phyloP scores from a whole-genome alignment of 1,140 invertebrate species.

The Grapholita molesta region DNA sequence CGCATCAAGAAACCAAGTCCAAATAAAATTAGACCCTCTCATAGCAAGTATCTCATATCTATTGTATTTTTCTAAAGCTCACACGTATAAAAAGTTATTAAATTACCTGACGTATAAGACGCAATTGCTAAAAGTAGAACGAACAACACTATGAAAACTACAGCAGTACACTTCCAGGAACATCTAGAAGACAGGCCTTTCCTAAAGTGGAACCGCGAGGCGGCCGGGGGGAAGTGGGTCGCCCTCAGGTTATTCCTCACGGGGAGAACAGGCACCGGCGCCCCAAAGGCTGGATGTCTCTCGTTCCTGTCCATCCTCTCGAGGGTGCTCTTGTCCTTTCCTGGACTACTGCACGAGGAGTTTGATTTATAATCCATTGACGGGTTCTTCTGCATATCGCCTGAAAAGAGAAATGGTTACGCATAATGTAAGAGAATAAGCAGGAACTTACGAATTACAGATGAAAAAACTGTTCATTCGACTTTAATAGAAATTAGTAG shows the following conservation, averaged over 20 bases:
- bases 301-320: conserved; percentile 71
- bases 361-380: conserved; percentile 93
- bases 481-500: too few species aligned
- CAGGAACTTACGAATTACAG: too few species aligned
- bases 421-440: too few species aligned
- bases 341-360: conserved; percentile 89
- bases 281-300: conserved; percentile 80
- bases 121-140: conserved; percentile 89
- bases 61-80: too few species aligned
- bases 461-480: too few species aligned
- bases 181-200: conserved; percentile 92
- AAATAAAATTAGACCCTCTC: too few species aligned
- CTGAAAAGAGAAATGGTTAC: conserved; percentile 56
- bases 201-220: conserved; percentile 89
- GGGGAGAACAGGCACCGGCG: conserved; percentile 84
- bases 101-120: conserved; percentile 91
- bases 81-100: not conserved
- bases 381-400: conserved; percentile 92
- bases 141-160: conserved; percentile 90
- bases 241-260: conserved; percentile 85
- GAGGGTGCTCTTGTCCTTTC: conserved; percentile 75
- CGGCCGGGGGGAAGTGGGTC: conserved; percentile 81
- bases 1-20: not conserved
- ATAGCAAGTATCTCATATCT: too few species aligned
- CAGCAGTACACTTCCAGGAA: conserved; percentile 93